Percentiles rank a stretch among this genome's conserved stretches.
Evolutionary conservation across 1,140 invertebrate genomes (phyloP).

Genomic region (Lepidurus packardi): DNA sequence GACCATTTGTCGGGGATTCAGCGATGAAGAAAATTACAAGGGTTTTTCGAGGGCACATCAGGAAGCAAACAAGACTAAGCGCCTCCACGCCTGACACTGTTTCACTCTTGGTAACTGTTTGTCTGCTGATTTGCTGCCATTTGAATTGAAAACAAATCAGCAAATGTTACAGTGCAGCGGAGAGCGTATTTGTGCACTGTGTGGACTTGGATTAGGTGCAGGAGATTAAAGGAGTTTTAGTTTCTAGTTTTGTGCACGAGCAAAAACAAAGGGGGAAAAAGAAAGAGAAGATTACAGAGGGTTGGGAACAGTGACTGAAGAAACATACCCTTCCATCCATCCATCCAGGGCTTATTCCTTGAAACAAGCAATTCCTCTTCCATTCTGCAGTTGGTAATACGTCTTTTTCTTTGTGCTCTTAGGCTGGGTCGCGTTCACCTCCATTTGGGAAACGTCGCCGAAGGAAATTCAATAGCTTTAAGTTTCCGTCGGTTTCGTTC

Average conservation of each 20-base stretch:
- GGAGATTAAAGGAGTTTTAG: neutral
- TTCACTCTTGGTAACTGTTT: neutral
- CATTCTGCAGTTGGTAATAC: neutral
- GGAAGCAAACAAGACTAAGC: neutral
- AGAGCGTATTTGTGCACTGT: neutral
- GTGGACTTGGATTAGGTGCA: constrained; percentile 6
- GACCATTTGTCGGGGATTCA: neutral
- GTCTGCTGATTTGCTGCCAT: neutral
- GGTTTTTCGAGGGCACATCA: neutral
- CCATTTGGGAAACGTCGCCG: neutral
- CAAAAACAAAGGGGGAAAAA: neutral
- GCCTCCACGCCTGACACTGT: neutral
- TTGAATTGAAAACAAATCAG: neutral
- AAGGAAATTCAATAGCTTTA: neutral
- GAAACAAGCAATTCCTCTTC: neutral
- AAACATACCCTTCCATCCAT: neutral
- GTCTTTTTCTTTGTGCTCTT: neutral
- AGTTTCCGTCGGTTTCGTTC: neutral
- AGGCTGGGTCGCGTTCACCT: neutral
- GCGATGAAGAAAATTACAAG: neutral
- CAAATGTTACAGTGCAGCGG: no score
- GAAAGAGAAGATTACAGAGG: neutral
- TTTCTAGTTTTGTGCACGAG: neutral
- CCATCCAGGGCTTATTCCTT: neutral
- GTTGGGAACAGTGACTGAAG: neutral